Evolutionary conservation across 2,797 vertebrate species (phyloP), one percentile per base, ranked within the genome.

Genomic region (Acomys russatus): DNA sequence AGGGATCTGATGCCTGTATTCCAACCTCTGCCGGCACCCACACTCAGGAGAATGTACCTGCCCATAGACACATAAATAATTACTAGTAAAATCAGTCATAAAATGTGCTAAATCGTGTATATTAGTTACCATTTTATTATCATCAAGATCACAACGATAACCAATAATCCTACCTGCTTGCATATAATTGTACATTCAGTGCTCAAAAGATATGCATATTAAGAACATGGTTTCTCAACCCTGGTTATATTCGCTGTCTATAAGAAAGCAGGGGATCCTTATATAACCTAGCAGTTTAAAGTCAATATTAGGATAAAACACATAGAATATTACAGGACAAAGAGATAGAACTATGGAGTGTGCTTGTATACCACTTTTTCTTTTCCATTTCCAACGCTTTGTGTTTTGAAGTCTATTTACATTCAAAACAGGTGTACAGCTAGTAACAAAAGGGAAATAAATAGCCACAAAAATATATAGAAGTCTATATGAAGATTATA

Each of bases 181-280:
- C 5, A 54, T 49, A 25, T 17, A 85, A 54, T 44, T 92, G 6
- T 83, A 6, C 8, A 35, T 71, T 87, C 49, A 38, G 10, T 66
- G 54, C 22, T 92, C 25, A 92, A 92, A 92, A 77, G 78, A 59
- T 28, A 64, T 30, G 9, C 56, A 82, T 64, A 25, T 95, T 11
- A 89, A 77, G 17, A 22, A 83, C 63, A 28, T 74, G 70, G 5
- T 44, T 54, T 59, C 4, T 80, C 8, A 6, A 1, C 1, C 17
- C n/a, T 82, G 1, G 18, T 68, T 56, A n/a, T 87, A 68, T 68
- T 70, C n/a, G 73, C 51, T 70, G n/a, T 78, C 33, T 89, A 25
- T 35, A 77, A 78, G 85, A 92, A 92, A 15, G 61, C 54, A 88
- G 7, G 3, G 3, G 12, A 18, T 78, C 56, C 85, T 78, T 91